Evolutionary conservation across 2,797 vertebrate genomes (phyloP).

Genomic region (Myotis daubentonii): DNA sequence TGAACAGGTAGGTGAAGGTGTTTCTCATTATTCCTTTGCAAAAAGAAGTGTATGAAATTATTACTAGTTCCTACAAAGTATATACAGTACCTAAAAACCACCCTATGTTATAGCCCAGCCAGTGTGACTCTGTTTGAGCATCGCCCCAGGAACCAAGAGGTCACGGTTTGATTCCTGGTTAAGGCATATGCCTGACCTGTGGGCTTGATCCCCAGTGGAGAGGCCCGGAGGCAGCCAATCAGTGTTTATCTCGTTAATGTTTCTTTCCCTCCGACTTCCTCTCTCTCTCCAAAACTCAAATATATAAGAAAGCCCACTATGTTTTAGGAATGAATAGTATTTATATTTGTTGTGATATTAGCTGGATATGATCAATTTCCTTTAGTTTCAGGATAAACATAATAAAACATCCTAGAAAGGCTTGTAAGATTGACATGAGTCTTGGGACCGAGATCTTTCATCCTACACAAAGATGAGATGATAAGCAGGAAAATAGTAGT

Average conservation of each 20-base stretch:
- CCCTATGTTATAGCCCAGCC: not conserved
- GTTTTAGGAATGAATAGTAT: not conserved
- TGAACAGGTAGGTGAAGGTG: constrained; percentile 92
- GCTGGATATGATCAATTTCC: not conserved
- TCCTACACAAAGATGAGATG: not conserved
- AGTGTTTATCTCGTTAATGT: too few species aligned
- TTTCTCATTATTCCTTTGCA: fast-evolving
- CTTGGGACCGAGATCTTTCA: not conserved
- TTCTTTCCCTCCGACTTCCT: too few species aligned
- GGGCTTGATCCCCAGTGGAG: too few species aligned
- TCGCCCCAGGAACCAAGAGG: too few species aligned
- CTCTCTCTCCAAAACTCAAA: too few species aligned
- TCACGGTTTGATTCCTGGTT: too few species aligned
- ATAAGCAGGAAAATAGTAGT: not conserved
- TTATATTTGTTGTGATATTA: not conserved
- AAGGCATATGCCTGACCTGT: too few species aligned
- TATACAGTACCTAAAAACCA: not conserved
- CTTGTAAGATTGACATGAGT: not conserved
- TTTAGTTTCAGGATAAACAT: not conserved
- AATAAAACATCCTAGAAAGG: not conserved
- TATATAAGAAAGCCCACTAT: not conserved
- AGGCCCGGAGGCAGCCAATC: too few species aligned
- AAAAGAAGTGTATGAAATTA: fast-evolving
- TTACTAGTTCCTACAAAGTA: not conserved
- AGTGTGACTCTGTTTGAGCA: too few species aligned